These are phyloP conservation scores for Diacarnus erythraeanus DNA, from an alignment of 37 sponge, comb jelly and placozoan genomes.

Conservation along the genomic window DNA sequence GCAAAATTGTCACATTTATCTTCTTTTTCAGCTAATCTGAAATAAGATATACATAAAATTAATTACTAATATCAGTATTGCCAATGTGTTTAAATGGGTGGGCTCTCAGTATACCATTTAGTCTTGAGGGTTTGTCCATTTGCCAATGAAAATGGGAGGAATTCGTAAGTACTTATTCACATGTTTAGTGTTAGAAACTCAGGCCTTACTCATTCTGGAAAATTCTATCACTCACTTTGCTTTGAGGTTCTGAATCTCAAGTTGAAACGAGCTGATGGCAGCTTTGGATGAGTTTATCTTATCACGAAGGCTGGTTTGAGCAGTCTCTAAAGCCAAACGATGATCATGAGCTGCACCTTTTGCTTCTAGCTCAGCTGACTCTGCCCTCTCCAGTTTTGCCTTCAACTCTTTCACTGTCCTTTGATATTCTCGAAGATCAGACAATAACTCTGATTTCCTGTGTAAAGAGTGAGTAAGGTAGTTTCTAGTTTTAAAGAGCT, in stretches of 20 bases:
- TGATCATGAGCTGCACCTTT: constrained; percentile 16
- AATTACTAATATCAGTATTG: too few relatives aligned
- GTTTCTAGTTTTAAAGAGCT: too few relatives aligned
- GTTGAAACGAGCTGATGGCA: constrained; percentile 27
- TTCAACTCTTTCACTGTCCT: constrained; percentile 35
- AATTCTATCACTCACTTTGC: constrained; percentile 40
- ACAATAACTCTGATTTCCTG: constrained; percentile 45
- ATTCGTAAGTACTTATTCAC: background rate
- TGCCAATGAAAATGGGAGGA: background rate
- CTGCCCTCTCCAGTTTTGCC: constrained; percentile 27
- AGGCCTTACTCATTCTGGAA: too few relatives aligned
- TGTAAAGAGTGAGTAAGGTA: too few relatives aligned
- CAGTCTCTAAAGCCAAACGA: constrained; percentile 10
- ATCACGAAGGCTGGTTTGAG: constrained; percentile 30
- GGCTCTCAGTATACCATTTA: background rate
- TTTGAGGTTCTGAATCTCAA: constrained; percentile 49
- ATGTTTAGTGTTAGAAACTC: too few relatives aligned
- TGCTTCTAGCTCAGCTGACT: constrained; percentile 38
- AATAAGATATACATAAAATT: background rate
- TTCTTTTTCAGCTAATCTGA: constrained; percentile 53
- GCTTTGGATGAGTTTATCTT: constrained; percentile 40
- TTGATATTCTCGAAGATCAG: constrained; percentile 39
- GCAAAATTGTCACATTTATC: constrained; percentile 26
- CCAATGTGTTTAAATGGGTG: background rate
- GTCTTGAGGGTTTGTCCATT: background rate